Conservation (phyloP, 1,140 invertebrate species). For the Lanistes nyassanus region DNA sequence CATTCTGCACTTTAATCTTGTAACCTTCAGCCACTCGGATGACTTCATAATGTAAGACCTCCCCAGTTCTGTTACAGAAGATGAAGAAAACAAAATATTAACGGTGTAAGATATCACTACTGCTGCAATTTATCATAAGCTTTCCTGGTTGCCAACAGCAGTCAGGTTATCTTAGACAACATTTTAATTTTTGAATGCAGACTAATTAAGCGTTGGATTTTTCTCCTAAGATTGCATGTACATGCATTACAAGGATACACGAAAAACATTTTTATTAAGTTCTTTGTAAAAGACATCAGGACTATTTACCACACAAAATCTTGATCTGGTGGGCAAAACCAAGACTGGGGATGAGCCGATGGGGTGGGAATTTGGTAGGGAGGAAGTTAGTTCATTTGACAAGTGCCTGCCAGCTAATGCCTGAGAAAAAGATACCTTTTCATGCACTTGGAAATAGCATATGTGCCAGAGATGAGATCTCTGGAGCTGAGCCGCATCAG, state of each 20-base stretch:
- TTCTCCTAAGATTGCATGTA: no score
- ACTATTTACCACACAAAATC: background rate
- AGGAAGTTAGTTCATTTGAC: background rate
- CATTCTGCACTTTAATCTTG: slow-evolving; percentile 41
- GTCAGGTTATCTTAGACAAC: background rate
- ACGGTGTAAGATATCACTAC: background rate
- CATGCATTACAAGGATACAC: no score
- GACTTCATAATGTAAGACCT: slow-evolving; percentile 37
- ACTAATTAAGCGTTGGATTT: no score
- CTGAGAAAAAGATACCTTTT: slow-evolving; percentile 17
- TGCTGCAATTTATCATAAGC: background rate
- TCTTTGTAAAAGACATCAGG: background rate
- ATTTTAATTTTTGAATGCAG: background rate
- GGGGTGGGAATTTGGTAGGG: background rate
- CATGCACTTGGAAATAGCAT: slow-evolving; percentile 36
- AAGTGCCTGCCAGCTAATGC: background rate
- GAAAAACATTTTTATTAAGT: background rate
- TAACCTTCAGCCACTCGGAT: slow-evolving; percentile 32
- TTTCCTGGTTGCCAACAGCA: background rate
- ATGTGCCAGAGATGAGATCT: slow-evolving; percentile 30
- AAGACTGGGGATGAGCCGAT: background rate
- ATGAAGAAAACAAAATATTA: background rate
- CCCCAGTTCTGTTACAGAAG: slow-evolving; percentile 11
- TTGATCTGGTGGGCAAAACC: background rate
- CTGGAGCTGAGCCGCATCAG: slow-evolving; percentile 39